Conservation (phyloP, 2,113 vertebrate species). For the Chinchilla lanigera region DNA sequence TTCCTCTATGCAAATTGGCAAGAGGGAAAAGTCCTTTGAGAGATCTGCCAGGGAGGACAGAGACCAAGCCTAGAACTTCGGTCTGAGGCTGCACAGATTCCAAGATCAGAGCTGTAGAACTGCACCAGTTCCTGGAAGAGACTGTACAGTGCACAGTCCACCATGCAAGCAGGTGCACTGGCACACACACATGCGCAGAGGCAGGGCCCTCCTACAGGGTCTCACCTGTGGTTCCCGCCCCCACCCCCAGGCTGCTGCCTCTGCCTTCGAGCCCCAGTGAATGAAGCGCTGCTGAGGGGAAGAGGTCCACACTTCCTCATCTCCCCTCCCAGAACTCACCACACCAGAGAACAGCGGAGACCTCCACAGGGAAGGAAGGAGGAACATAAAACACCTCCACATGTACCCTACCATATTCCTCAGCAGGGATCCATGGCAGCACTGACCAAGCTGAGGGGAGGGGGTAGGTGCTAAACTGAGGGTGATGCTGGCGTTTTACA, state of each 20-base stretch:
- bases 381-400: neutral
- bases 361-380: neutral
- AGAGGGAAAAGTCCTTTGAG: too few species aligned
- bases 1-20: neutral
- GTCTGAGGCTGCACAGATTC: neutral
- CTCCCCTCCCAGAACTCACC: neutral
- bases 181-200: fast-evolving
- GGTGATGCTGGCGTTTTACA: neutral
- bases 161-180: too few species aligned
- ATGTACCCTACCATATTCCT: too few species aligned
- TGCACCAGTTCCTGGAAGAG: neutral
- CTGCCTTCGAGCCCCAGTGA: neutral
- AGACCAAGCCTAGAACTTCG: too few species aligned
- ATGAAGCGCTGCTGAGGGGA: neutral
- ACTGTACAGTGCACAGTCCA: neutral
- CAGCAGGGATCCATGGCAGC: neutral
- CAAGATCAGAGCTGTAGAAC: too few species aligned
- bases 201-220: neutral
- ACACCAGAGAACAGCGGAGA: neutral
- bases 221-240: too few species aligned
- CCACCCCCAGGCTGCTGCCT: neutral
- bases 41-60: neutral
- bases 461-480: too few species aligned
- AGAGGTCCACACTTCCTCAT: neutral
- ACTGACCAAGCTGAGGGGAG: fast-evolving